Percentiles rank a stretch among this genome's conserved stretches.
Conservation (phyloP, 2,797 vertebrate genomes). For the Danio aesculapii region DNA sequence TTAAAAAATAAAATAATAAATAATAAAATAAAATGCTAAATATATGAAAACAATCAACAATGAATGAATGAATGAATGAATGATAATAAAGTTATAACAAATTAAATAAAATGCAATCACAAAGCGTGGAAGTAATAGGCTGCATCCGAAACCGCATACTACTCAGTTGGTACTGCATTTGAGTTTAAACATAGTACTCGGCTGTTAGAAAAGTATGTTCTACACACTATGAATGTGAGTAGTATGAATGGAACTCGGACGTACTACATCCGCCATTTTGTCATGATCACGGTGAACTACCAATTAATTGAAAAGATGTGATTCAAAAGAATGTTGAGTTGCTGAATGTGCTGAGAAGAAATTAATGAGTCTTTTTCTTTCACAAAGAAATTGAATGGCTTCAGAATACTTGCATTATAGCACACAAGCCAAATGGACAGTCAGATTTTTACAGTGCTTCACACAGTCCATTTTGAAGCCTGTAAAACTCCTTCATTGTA, state of each 20-base stretch:
- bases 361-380: constrained; percentile 3
- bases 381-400: neutral
- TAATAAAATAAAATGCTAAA: neutral
- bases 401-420: constrained; percentile 13
- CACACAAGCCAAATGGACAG: too few relatives aligned
- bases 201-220: too few relatives aligned
- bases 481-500: neutral
- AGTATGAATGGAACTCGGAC: too few relatives aligned
- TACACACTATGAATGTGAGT: too few relatives aligned
- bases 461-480: neutral
- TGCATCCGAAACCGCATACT: too few relatives aligned
- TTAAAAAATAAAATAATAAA: neutral
- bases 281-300: neutral
- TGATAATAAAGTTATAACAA: too few relatives aligned
- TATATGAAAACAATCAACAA: neutral
- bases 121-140: too few relatives aligned
- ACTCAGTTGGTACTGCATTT: too few relatives aligned
- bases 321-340: neutral
- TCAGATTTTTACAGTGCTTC: neutral
- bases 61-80: too few relatives aligned
- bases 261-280: too few relatives aligned
- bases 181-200: too few relatives aligned
- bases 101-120: too few relatives aligned
- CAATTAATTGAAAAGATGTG: neutral
- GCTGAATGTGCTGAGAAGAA: neutral